A percentile compares a stretch with the other conserved stretches of the same genome.
phyloP scores from a whole-genome alignment of 2,113 vertebrate genomes.

The Nerophis ophidion region DNA sequence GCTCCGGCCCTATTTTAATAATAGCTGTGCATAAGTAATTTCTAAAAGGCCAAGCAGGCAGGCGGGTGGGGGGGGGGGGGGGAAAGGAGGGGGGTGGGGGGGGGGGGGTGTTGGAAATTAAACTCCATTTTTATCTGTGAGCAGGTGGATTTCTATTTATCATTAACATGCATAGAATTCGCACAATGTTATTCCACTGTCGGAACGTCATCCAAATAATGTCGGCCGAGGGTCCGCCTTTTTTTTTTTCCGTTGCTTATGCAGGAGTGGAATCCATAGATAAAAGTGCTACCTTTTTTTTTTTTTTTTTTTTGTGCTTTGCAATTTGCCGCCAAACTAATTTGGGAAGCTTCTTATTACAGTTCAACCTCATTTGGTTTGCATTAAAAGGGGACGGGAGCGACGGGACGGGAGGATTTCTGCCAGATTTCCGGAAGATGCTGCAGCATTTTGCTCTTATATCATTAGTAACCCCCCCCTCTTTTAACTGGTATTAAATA shows the following conservation, averaged over 20 bases:
- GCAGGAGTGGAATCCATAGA: conserved; percentile 99
- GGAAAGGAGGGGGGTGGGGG: neutral
- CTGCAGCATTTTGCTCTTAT: conserved; percentile 83
- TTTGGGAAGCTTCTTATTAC: conserved; percentile 99
- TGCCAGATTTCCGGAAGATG: conserved; percentile 97
- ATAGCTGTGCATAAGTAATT: conserved; percentile 99
- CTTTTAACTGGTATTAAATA: conserved; percentile 75
- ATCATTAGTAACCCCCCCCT: conserved; percentile 82
- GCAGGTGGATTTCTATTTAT: conserved; percentile 99
- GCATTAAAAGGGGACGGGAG: conserved; percentile 97
- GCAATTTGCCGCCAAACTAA: conserved; percentile 99
- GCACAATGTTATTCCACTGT: conserved; percentile 99
- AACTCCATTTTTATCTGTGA: conserved; percentile 99
- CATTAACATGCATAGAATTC: conserved; percentile 99
- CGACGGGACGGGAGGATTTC: conserved; percentile 99
- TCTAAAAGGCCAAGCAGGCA: conserved; percentile 99
- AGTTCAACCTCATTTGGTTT: conserved; percentile 93
- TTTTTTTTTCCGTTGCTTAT: conserved; percentile 89
- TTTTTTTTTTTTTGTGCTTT: conserved; percentile 65
- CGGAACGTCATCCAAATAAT: conserved; percentile 99
- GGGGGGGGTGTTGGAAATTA: conserved; percentile 85
- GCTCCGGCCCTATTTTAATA: conserved; percentile 99
- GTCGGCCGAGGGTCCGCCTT: conserved; percentile 78
- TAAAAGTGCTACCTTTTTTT: conserved; percentile 95
- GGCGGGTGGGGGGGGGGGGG: conserved; percentile 62